Percentiles rank a stretch among this genome's conserved stretches.
phyloP scores from a whole-genome alignment of 2,888 invertebrate species.

The Lumbricus terrestris region DNA sequence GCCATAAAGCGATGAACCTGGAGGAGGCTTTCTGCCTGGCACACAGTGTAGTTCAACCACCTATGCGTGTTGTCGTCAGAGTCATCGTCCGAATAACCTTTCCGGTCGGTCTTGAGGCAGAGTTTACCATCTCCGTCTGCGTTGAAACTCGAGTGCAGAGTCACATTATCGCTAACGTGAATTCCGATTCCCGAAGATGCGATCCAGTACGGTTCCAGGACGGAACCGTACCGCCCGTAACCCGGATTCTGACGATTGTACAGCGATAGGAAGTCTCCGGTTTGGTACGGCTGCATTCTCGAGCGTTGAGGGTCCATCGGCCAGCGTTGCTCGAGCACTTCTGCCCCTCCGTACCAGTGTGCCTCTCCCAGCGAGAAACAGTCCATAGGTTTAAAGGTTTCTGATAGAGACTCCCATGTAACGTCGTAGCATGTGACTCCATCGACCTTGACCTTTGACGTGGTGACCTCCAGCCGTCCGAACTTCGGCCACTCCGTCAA shows the following conservation, averaged over 20 bases:
- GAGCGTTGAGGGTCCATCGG: slow-evolving; percentile 68
- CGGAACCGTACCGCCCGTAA: slow-evolving; percentile 51
- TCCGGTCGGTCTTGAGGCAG: slow-evolving; percentile 14
- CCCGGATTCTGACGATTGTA: slow-evolving; percentile 18
- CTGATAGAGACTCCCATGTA: background rate
- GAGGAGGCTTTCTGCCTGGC: slow-evolving; percentile 64
- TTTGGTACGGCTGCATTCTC: slow-evolving; percentile 47
- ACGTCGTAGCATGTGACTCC: background rate
- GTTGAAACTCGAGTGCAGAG: slow-evolving; percentile 77
- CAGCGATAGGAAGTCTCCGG: slow-evolving; percentile 39
- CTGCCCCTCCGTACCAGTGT: slow-evolving; percentile 82
- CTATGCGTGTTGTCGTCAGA: background rate
- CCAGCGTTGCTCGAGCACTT: slow-evolving; percentile 77
- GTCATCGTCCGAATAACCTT: background rate
- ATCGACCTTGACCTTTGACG: background rate
- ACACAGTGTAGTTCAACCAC: slow-evolving; percentile 65
- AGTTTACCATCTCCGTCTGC: slow-evolving; percentile 64
- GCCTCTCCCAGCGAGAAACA: slow-evolving; percentile 32
- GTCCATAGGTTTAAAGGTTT: slow-evolving; percentile 21
- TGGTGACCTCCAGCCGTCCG: background rate
- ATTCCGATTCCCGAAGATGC: slow-evolving; percentile 71
- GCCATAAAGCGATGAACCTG: slow-evolving; percentile 69
- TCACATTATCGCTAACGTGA: slow-evolving; percentile 67
- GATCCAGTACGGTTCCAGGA: slow-evolving; percentile 64
- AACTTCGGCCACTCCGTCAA: background rate